phyloP scores from a whole-genome alignment of 2,888 invertebrate genomes.

The Macrophya annulata region DNA sequence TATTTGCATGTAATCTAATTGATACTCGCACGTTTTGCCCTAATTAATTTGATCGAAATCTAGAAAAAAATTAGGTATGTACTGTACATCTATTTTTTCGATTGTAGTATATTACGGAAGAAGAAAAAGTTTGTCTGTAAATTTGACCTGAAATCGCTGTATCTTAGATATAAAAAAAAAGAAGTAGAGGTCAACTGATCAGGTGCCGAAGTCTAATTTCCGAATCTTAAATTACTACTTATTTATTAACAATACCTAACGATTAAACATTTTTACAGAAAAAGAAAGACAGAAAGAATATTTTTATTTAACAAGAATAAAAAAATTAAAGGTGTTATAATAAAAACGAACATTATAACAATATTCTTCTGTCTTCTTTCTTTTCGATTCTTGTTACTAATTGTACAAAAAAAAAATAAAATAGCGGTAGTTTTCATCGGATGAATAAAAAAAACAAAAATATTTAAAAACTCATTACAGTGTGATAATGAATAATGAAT shows the following conservation, averaged over 20 bases:
- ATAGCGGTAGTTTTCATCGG: neutral
- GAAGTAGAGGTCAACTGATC: neutral
- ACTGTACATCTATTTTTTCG: no score
- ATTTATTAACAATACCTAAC: neutral
- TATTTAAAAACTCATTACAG: neutral
- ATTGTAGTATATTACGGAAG: no score
- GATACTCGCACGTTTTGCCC: neutral
- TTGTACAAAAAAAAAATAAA: neutral
- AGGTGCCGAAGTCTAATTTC: neutral
- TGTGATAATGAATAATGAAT: neutral
- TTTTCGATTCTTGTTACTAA: neutral
- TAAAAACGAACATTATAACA: no score
- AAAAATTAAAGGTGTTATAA: neutral
- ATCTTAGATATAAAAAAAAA: neutral
- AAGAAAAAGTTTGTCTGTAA: no score
- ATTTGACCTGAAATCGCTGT: neutral
- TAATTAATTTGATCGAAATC: neutral
- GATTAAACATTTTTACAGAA: neutral
- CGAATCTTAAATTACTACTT: neutral
- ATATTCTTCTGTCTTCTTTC: conserved; percentile 15
- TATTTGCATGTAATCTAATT: neutral
- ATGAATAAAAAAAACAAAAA: neutral
- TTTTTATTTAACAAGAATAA: neutral
- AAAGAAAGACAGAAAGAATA: neutral
- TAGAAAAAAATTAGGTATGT: no score